Percentiles rank a stretch among this genome's conserved stretches.
Evolutionary conservation across 2,113 vertebrate genomes (phyloP).

Genomic region (Eudorcas thomsonii): DNA sequence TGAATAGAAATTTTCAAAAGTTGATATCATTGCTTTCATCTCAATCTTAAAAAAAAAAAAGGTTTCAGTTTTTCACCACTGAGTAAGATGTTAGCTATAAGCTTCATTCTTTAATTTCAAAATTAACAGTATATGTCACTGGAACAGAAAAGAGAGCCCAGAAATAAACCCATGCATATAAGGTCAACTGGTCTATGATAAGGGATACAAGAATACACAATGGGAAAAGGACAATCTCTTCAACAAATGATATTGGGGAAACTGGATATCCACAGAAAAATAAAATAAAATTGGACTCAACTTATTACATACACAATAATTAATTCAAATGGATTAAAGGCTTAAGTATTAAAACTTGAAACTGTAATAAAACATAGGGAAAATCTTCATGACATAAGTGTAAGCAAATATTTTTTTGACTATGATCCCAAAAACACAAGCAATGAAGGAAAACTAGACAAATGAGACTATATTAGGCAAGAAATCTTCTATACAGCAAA

Average conservation of each 20-base stretch:
- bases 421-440: not conserved
- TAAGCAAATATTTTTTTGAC: too few relatives aligned
- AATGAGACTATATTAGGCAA: not conserved
- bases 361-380: not conserved
- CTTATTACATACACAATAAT: not conserved
- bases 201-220: not conserved
- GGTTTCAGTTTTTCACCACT: not conserved
- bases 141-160: too few relatives aligned
- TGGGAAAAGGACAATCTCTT: not conserved
- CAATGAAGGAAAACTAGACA: not conserved
- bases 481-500: not conserved
- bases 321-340: not conserved
- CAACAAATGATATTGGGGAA: not conserved
- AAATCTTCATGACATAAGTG: not conserved
- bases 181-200: not conserved
- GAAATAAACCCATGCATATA: not conserved
- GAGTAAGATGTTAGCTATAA: not conserved
- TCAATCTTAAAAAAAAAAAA: not conserved
- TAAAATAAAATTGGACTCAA: not conserved
- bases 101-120: not conserved
- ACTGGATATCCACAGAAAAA: not conserved
- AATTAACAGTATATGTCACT: not conserved
- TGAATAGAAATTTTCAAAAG: not conserved
- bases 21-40: not conserved
- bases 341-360: not conserved